phyloP scores from a whole-genome alignment of 1,140 invertebrate genomes.

The Lasioglossum baleicum region DNA sequence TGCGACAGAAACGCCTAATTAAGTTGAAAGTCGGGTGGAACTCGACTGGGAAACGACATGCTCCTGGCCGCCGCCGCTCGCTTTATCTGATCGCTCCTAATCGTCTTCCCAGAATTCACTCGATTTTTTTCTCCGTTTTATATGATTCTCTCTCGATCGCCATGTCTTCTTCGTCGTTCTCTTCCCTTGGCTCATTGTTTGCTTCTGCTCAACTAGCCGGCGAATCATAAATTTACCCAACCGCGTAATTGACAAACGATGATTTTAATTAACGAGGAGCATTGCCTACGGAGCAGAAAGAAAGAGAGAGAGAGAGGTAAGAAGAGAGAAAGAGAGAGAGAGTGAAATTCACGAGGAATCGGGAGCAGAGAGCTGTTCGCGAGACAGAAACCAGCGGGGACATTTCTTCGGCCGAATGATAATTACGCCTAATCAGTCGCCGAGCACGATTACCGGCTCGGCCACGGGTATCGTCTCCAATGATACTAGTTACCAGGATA shows the following conservation, averaged over 20 bases:
- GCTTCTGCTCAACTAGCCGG: too few species aligned
- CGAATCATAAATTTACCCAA: background rate
- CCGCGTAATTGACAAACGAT: background rate
- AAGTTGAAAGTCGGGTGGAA: slow-evolving; percentile 24
- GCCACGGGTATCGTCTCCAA: slow-evolving; percentile 46
- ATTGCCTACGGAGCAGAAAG: background rate
- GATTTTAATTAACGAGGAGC: slow-evolving; percentile 12
- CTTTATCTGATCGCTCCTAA: slow-evolving; percentile 43
- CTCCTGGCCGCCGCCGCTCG: background rate
- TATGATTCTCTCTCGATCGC: too few species aligned
- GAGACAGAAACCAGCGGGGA: slow-evolving; percentile 35
- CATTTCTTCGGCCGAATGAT: slow-evolving; percentile 59
- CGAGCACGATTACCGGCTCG: slow-evolving; percentile 44
- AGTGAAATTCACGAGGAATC: background rate
- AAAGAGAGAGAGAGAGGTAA: too few species aligned
- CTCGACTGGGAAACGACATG: slow-evolving; percentile 29
- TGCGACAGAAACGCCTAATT: slow-evolving; percentile 32
- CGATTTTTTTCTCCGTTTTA: background rate
- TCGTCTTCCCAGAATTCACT: slow-evolving; percentile 37
- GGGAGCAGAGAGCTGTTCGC: slow-evolving; percentile 2
- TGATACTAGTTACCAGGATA: slow-evolving; percentile 54
- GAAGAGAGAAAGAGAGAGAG: background rate
- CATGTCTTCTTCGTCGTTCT: too few species aligned
- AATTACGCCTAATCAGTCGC: slow-evolving; percentile 59
- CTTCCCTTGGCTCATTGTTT: background rate